Conservation (phyloP, 1,140 invertebrate species). For the Camponotus pennsylvanicus region DNA sequence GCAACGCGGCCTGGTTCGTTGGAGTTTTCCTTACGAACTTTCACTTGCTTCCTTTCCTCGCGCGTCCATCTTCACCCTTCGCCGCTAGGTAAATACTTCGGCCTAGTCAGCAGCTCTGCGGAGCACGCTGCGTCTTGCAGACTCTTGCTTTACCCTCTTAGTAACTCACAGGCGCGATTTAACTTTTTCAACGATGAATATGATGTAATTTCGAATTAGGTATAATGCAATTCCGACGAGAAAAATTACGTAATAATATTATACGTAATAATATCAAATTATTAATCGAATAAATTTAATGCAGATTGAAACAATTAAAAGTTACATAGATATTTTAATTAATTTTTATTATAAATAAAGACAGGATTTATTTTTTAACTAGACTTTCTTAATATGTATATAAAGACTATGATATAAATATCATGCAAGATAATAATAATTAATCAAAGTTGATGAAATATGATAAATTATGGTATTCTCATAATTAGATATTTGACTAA, state of each 20-base stretch:
- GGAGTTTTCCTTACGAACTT: slow-evolving; percentile 73
- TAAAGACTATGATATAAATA: too few relatives aligned
- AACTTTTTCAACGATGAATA: slow-evolving; percentile 28
- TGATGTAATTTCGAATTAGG: not conserved
- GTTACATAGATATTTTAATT: not conserved
- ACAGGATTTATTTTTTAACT: not conserved
- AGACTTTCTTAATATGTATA: not conserved
- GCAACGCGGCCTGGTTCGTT: slow-evolving; percentile 72
- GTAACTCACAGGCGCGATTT: slow-evolving; percentile 9
- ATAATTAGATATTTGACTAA: not conserved
- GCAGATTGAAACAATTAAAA: not conserved
- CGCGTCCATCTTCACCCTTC: slow-evolving; percentile 57
- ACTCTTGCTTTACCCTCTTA: slow-evolving; percentile 21
- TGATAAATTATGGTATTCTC: not conserved
- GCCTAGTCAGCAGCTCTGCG: slow-evolving; percentile 64
- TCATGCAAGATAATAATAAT: not conserved
- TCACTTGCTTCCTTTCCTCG: slow-evolving; percentile 67
- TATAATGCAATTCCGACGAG: not conserved
- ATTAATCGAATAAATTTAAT: not conserved
- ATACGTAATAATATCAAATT: not conserved
- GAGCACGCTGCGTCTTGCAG: slow-evolving; percentile 47
- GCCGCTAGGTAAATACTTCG: slow-evolving; percentile 70
- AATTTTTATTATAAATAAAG: slow-evolving; percentile 1
- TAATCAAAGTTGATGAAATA: not conserved
- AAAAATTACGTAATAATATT: not conserved